Base-by-base conservation (phyloP, 2,797 vertebrate genomes). In the Cossypha dichroa region DNA sequence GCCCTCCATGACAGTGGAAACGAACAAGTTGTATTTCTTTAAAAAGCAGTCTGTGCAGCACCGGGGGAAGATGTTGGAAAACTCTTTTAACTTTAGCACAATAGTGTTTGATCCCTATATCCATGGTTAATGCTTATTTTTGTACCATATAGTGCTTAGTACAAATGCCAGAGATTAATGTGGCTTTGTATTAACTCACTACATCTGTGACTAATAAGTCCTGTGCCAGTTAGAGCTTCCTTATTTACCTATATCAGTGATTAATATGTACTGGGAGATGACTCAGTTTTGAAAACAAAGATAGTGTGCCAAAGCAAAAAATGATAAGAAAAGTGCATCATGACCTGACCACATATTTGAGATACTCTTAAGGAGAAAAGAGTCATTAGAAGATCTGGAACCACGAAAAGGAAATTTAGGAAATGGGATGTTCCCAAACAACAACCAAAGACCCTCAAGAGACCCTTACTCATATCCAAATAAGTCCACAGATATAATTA, bases 1-100 rank as follows among this genome's bases (percentile, higher is more conserved):
- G 23, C 13, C 31, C 29, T 60, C 34, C 25, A 19, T 11, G 29
- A 45, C 0, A 68, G 20, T 40, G 33, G 10, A 17, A 46, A 29
- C 0, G 0, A 69, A 33, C 7, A 40, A 62, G 16, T 54, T 21
- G 1, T 10, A 55, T 48, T 54, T 54, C 73, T 34, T 34, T 62
- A 26, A 62, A 85, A 46, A 69, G 16, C 4, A 46, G 11, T 54
- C 25, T 21, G 4, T 48, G 46, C 48, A 54, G 63, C 25, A 69
- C 16, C 31, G 20, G 55, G 33, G 16, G 25, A 54, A 69, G 25
- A 77, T 69, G 29, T 18, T 69, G 25, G 16, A 54, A 40, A 85
- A 60, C 17, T 20, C 33, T 69, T 67, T 67, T 33, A 68, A 60
- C 40, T 69, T 85, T 26, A 62, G 55, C 31, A 46, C 40, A 69